Evolutionary conservation across 2,797 vertebrate species (phyloP).

Genomic region (Sylvia borin): DNA sequence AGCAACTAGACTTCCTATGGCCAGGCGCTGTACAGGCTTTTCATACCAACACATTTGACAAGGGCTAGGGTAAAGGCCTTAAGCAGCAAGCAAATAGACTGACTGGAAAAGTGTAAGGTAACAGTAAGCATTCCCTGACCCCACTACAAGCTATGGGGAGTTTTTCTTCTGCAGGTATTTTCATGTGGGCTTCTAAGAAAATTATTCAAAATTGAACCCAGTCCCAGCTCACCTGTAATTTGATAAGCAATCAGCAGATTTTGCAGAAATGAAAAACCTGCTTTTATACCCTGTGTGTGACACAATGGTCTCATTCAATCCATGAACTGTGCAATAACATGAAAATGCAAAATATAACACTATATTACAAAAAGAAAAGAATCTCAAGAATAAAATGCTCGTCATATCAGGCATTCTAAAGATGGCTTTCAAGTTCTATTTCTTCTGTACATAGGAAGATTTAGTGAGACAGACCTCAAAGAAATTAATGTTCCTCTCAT

Average conservation of each 20-base stretch:
- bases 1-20: neutral
- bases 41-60: neutral
- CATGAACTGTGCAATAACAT: neutral
- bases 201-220: neutral
- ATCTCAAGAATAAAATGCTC: neutral
- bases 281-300: neutral
- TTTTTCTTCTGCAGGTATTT: neutral
- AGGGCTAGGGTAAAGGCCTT: neutral
- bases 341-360: neutral
- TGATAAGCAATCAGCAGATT: neutral
- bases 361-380: neutral
- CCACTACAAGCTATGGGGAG: neutral
- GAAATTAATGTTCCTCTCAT: neutral
- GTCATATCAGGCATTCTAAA: neutral
- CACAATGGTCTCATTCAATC: neutral
- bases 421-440: neutral
- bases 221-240: neutral
- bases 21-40: neutral
- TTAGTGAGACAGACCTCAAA: neutral
- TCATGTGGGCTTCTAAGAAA: neutral
- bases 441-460: neutral
- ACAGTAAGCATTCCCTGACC: fast-evolving
- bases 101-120: neutral
- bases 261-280: neutral
- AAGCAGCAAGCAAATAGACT: neutral